phyloP scores from a whole-genome alignment of 2,113 vertebrate genomes.

The Apaloderma vittatum region DNA sequence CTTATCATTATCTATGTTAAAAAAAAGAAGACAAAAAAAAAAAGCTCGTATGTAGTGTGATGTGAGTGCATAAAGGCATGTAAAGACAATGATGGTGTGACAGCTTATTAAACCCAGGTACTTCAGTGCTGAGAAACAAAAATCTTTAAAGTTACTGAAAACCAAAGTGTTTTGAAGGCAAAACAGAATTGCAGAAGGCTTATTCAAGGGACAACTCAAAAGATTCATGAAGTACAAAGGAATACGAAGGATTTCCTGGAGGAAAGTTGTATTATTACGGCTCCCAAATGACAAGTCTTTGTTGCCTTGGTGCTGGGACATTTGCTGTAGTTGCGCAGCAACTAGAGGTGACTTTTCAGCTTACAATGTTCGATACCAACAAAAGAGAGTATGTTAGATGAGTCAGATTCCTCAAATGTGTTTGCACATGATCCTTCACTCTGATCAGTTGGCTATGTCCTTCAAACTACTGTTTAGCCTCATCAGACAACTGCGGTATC shows the following conservation, averaged over 20 bases:
- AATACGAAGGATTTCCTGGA: not conserved
- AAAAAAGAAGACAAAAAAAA: not conserved
- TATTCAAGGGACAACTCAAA: not conserved
- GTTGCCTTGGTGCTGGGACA: not conserved
- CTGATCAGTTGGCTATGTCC: not conserved
- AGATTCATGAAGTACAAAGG: not conserved
- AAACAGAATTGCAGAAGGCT: not conserved
- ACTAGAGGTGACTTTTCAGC: not conserved
- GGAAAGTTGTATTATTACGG: not conserved
- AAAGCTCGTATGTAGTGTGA: not conserved
- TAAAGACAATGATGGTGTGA: slow-evolving; percentile 11
- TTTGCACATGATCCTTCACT: not conserved
- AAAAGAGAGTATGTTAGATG: not conserved
- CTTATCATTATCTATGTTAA: not conserved
- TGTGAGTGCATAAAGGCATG: not conserved
- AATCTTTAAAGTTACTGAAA: not conserved
- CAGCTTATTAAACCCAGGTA: slow-evolving; percentile 46
- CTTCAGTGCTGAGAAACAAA: slow-evolving; percentile 11
- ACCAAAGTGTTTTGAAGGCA: not conserved
- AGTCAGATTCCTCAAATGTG: not conserved
- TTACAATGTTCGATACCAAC: not conserved
- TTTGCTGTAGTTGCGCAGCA: not conserved
- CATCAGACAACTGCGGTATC: not conserved
- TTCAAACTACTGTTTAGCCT: not conserved
- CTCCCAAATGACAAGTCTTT: not conserved